These are phyloP conservation scores for Anisognathus igniventris DNA, from an alignment of 2,797 vertebrate genomes.

Conservation along the genomic window DNA sequence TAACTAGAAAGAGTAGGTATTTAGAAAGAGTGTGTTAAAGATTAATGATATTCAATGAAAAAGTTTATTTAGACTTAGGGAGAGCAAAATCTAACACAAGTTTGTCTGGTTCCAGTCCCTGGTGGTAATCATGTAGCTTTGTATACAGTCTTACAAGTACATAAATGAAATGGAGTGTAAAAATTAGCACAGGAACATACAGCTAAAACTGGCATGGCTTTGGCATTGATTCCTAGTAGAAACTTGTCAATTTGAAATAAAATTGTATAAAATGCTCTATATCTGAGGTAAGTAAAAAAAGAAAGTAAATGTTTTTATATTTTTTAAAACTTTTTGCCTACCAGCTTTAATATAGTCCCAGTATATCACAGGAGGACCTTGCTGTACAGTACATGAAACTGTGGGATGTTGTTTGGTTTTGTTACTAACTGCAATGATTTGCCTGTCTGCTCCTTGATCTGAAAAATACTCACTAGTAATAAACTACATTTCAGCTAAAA, in stretches of 20 bases:
- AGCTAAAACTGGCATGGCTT: background rate
- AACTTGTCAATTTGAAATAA: background rate
- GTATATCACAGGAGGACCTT: accelerated
- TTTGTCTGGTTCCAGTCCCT: background rate
- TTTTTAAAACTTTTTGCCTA: background rate
- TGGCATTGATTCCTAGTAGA: background rate
- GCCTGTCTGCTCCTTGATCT: background rate
- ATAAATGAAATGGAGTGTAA: background rate
- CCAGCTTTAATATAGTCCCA: background rate
- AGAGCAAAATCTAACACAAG: background rate
- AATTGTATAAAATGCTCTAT: background rate
- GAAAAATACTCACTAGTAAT: background rate
- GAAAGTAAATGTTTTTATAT: background rate
- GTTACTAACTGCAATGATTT: background rate
- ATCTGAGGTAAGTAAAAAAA: background rate
- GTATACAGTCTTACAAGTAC: background rate
- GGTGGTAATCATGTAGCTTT: background rate
- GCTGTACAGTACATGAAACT: background rate
- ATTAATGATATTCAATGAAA: background rate
- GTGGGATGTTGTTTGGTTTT: background rate
- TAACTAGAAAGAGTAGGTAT: background rate
- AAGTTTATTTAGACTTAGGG: background rate
- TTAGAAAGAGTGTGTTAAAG: background rate
- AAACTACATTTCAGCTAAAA: background rate
- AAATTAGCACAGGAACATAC: background rate